Base-by-base conservation (phyloP, 2,888 invertebrate genomes). In the Bellardia bayeri region DNA sequence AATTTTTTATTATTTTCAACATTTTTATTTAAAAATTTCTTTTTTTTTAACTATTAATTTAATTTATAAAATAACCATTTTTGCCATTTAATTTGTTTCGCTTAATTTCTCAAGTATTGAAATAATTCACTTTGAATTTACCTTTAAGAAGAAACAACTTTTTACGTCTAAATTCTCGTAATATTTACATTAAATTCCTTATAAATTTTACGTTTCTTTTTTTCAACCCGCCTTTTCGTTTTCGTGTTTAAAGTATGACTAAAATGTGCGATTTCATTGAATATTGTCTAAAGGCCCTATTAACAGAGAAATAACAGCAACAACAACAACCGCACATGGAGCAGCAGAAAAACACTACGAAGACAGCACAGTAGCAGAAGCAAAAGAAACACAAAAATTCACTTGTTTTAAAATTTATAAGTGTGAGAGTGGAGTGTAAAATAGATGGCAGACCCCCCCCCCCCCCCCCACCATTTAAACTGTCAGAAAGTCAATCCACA, bases 211-310 rank as follows among this genome's bases (percentile, higher is more conserved):
- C 42, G 61, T 78, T 71, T 7, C 37, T 42, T 72, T 71, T 82
- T 16, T 54, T 71, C 33, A 56, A 75, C n/a, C 71, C 78, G 86
- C 75, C 84, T 87, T 85, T 83, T 82, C 87, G 85, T 87, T 85
- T 86, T 85, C 89, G 87, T 86, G 85, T 88, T 86, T 87, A 85
- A 83, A 88, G 86, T 84, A 87, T 87, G 84, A 89, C 89, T 89
- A 88, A 89, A 89, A 80, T 86, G 81, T 87, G 87, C 81, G 81
- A 85, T 88, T 88, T 82, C 88, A 89, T 83, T 88, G 86, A 84
- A 79, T 85, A 72, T 85, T 82, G 85, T 86, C 79, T 80, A 87
- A 87, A 87, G 87, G 87, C 85, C 85, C 85, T 82, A 75, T 69
- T 79, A 86, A 74, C 56, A 86, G 64, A 71, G 42, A 78, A 45